Percentiles rank a stretch among this genome's conserved stretches.
These are phyloP conservation scores for Heliconius nattereri DNA, from an alignment of 1,140 invertebrate species.

Conservation along the genomic window DNA sequence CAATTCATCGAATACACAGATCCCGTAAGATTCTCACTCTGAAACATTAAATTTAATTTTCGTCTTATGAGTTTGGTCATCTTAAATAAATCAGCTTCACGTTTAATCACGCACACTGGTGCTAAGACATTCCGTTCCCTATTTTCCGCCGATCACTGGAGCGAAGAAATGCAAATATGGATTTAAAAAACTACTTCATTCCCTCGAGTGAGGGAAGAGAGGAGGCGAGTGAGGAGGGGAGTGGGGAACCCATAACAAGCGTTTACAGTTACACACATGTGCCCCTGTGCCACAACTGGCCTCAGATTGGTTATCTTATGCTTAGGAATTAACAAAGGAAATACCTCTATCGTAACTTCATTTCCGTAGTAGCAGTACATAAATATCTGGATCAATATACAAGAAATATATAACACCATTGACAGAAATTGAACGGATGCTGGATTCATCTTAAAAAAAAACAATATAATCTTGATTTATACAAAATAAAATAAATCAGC, in stretches of 20 bases:
- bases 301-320: too few relatives aligned
- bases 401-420: conserved; percentile 59
- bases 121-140: neutral
- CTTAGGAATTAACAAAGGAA: neutral
- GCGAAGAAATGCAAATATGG: too few relatives aligned
- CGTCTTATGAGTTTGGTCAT: too few relatives aligned
- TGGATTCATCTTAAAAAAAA: conserved; percentile 48
- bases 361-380: conserved; percentile 60
- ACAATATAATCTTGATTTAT: neutral
- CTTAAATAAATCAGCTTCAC: too few relatives aligned
- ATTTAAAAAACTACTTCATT: too few relatives aligned
- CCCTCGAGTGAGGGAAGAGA: too few relatives aligned
- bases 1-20: conserved; percentile 62
- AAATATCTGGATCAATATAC: conserved; percentile 55
- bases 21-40: conserved; percentile 58
- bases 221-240: too few relatives aligned
- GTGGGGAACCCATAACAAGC: too few relatives aligned
- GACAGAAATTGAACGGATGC: conserved; percentile 55
- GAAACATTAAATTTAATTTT: conserved; percentile 22
- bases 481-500: too few relatives aligned
- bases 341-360: conserved; percentile 59
- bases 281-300: too few relatives aligned
- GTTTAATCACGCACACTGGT: neutral
- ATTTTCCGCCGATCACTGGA: too few relatives aligned
- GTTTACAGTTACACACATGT: too few relatives aligned